Base-by-base conservation (phyloP, 2,888 invertebrate species). In the Dolichopus griseipennis region DNA sequence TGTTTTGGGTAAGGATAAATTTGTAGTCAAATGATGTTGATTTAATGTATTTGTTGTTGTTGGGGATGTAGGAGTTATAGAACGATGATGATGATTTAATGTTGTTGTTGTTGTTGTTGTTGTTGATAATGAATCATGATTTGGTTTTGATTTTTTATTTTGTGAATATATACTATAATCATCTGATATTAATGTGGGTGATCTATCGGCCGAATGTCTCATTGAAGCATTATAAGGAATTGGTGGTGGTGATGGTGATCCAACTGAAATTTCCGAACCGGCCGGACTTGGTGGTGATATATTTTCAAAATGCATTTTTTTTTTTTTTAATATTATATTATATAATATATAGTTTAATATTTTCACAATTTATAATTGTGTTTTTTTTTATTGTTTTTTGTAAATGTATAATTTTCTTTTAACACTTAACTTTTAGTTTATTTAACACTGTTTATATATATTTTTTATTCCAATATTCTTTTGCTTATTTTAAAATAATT, bases 141-240 rank as follows among this genome's bases (percentile, higher is more conserved):
- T 20, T 8, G 33, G 2, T 69, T 87, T 87, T 62, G 87, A 85
- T 74, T 92, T 83, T 72, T 89, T 86, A 79, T 92, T 92, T 75
- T 92, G 78, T 1, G 92, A 92, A 75, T 64, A 75, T 27, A 27
- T 27, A 83, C 90, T 92, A 78, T 91, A 92, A 75, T 91, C 92
- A 76, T 72, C 52, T 18, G 18, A 2, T 18, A 18, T 52, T 52
- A 52, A 6, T 52, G 52, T 4, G 20, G 67, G 62, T 52, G 52
- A 52, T 52, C 52, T 52, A 18, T 52, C 52, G 2, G 52, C 9
- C 15, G 52, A 52, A 18, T 52, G 52, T 6, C 52, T 1, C 62
- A 68, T 52, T 21, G 72, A 67, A 9, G 71, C 66, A 33, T 68
- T 65, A 33, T 64, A 41, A 15, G 63, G 43, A 52, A 18, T 52